These are phyloP conservation scores for Gari tellinella DNA, from an alignment of 2,888 invertebrate genomes.

Conservation along the genomic window DNA sequence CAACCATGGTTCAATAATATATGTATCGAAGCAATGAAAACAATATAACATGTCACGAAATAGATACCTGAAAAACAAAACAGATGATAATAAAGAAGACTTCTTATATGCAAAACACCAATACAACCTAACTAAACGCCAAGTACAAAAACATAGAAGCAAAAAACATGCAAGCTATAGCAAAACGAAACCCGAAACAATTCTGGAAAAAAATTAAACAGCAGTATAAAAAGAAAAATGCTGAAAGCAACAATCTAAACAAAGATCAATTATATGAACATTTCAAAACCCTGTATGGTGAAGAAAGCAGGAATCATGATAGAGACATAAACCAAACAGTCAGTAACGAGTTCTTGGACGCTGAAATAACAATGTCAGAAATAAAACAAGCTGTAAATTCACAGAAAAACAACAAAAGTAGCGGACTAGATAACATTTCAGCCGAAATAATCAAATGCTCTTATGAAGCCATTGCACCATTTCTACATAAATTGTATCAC, in stretches of 20 bases:
- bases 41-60: conserved; percentile 6
- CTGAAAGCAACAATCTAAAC: not conserved
- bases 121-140: conserved; percentile 5
- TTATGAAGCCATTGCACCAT: conserved; percentile 5
- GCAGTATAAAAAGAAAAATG: conserved; percentile 1
- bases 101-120: conserved; percentile 3
- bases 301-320: no score
- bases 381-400: conserved; percentile 11
- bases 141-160: conserved; percentile 8
- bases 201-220: no score
- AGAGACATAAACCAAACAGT: not conserved
- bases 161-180: not conserved
- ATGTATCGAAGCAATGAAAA: not conserved
- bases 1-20: not conserved
- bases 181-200: conserved; percentile 1
- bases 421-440: no score
- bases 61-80: conserved; percentile 2
- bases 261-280: conserved; percentile 9
- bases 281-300: no score
- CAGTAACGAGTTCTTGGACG: conserved; percentile 2
- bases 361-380: conserved; percentile 9
- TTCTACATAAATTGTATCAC: conserved; percentile 9
- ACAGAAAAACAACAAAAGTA: conserved; percentile 18
- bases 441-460: no score
- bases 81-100: not conserved